These are phyloP conservation scores for Caloenas nicobarica DNA, from an alignment of 2,113 vertebrate genomes.

Conservation along the genomic window DNA sequence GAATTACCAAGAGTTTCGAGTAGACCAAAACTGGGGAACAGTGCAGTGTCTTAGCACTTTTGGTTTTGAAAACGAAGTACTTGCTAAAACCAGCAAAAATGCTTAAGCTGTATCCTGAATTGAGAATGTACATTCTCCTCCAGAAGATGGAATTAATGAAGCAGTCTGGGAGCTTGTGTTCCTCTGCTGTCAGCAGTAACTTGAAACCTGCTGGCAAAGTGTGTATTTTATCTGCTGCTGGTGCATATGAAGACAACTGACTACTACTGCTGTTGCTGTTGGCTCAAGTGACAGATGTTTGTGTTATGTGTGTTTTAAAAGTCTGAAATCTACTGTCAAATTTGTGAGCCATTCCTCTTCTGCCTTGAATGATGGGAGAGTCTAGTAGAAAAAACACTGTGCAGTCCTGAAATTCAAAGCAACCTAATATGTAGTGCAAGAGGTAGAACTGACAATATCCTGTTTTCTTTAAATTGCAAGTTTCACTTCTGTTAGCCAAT, in stretches of 20 bases:
- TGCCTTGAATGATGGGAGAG: not conserved
- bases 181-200: not conserved
- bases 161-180: not conserved
- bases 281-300: not conserved
- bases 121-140: not conserved
- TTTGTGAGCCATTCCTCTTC: not conserved
- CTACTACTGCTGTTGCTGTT: not conserved
- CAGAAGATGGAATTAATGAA: not conserved
- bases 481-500: not conserved
- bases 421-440: not conserved
- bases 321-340: not conserved
- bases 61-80: not conserved
- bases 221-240: constrained; percentile 20
- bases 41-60: not conserved
- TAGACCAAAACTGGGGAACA: not conserved
- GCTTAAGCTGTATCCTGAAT: not conserved
- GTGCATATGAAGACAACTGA: not conserved
- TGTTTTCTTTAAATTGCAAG: not conserved
- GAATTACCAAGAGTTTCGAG: not conserved
- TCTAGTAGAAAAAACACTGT: rapidly evolving
- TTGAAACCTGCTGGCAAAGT: constrained; percentile 13
- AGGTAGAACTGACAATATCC: not conserved
- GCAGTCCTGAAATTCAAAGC: not conserved
- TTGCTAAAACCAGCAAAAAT: not conserved
- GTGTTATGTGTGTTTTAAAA: not conserved